phyloP scores from a whole-genome alignment of 2,888 invertebrate species.

The Ganaspis brasiliensis region DNA sequence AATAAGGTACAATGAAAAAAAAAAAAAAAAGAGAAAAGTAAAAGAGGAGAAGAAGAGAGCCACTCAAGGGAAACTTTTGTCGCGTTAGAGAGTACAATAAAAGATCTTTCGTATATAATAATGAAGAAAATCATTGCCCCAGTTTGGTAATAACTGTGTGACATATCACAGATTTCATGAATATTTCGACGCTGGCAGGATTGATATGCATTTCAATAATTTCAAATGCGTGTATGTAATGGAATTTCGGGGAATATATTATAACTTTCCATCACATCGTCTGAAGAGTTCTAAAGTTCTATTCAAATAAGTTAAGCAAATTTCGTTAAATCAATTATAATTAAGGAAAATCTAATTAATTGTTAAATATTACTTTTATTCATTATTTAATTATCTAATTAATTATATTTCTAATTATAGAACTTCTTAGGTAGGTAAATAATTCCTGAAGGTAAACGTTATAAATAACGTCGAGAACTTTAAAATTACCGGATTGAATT shows the following conservation, averaged over 20 bases:
- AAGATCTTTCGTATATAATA: neutral
- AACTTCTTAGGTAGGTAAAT: no score
- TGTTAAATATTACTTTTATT: no score
- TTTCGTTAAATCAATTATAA: neutral
- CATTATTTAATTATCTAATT: no score
- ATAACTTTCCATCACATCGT: neutral
- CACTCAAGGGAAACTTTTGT: neutral
- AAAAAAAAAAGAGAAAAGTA: constrained; percentile 58
- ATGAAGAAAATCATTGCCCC: neutral
- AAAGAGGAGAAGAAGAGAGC: constrained; percentile 58
- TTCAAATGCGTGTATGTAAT: constrained; percentile 4
- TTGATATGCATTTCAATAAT: constrained; percentile 3
- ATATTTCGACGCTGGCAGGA: neutral
- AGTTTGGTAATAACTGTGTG: neutral
- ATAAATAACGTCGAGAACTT: no score
- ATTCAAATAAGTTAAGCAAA: neutral
- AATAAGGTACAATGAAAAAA: constrained; percentile 40
- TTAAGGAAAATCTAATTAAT: no score
- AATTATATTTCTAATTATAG: no score
- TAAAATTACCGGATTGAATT: no score
- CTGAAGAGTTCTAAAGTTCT: constrained; percentile 7
- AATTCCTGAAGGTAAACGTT: no score
- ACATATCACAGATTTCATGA: neutral
- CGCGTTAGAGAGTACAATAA: neutral
- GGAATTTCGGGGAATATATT: neutral